A percentile compares a stretch with the other conserved stretches of the same genome.
Conservation (phyloP, 1,140 invertebrate genomes). For the Lasioglossum albipes region DNA sequence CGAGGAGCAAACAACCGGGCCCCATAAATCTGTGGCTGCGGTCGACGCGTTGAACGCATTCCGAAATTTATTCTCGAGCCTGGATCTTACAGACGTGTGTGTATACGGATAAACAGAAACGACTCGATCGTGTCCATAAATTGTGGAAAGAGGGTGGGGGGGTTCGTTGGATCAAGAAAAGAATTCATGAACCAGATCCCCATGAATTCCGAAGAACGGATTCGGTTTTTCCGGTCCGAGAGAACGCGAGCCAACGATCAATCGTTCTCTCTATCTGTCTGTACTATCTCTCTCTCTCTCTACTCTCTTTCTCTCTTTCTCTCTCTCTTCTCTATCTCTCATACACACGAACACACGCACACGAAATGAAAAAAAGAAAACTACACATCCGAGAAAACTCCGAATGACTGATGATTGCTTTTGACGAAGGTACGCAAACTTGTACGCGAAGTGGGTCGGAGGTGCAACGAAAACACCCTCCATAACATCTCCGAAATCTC, state of each 20-base stretch:
- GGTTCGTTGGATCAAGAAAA: background rate
- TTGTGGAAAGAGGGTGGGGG: background rate
- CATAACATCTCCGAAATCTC: slow-evolving; percentile 12
- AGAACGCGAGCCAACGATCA: slow-evolving; percentile 48
- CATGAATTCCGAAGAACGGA: slow-evolving; percentile 3
- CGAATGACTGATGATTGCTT: background rate
- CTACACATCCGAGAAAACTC: no score
- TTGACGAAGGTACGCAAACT: slow-evolving; percentile 45
- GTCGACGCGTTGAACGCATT: background rate
- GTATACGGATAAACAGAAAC: background rate
- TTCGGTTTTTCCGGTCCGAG: slow-evolving; percentile 24
- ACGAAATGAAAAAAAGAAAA: no score
- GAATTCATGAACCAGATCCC: slow-evolving; percentile 32
- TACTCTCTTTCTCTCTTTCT: slow-evolving; percentile 23
- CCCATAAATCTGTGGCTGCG: background rate
- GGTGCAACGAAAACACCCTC: slow-evolving; percentile 62
- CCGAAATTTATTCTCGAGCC: background rate
- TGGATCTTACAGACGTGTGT: background rate
- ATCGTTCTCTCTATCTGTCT: slow-evolving; percentile 24
- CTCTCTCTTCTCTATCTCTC: background rate
- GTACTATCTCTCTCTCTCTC: slow-evolving; percentile 6
- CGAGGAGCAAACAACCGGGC: background rate
- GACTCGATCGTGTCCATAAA: slow-evolving; percentile 8
- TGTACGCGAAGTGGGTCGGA: slow-evolving; percentile 72
- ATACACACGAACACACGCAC: no score